Evolutionary conservation across 2,797 vertebrate species (phyloP).

Genomic region (Epinephelus coioides): DNA sequence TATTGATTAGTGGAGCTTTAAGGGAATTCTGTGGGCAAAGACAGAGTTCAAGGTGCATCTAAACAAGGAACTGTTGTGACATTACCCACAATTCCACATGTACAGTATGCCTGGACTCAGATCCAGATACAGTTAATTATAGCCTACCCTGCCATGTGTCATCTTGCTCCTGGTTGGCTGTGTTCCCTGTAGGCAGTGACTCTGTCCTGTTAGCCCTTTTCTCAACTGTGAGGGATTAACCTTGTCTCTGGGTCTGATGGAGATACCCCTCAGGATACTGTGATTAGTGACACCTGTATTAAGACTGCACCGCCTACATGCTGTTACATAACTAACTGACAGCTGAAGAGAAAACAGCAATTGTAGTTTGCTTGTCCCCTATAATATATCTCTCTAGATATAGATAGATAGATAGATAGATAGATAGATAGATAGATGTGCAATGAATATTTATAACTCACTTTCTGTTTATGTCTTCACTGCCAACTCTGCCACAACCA

Average conservation of each 20-base stretch:
- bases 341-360: background rate
- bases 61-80: too few relatives aligned
- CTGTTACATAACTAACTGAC: constrained; percentile 21
- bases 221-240: background rate
- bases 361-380: background rate
- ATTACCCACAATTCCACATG: constrained; percentile 15
- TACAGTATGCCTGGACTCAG: constrained; percentile 28
- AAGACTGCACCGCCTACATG: background rate
- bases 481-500: constrained; percentile 19
- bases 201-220: constrained; percentile 17
- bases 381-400: too few relatives aligned
- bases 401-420: too few relatives aligned
- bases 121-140: constrained; percentile 49
- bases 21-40: too few relatives aligned
- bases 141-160: constrained; percentile 24
- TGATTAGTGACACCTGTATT: constrained; percentile 9
- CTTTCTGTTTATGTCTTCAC: constrained; percentile 33
- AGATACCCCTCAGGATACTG: background rate
- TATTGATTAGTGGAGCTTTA: too few relatives aligned
- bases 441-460: constrained; percentile 8
- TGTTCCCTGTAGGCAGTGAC: constrained; percentile 8
- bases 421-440: too few relatives aligned
- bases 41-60: too few relatives aligned
- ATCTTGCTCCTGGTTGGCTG: constrained; percentile 41
- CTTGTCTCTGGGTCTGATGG: background rate